Conservation (phyloP, 2,888 invertebrate species). For the Oscheius sp. region DNA sequence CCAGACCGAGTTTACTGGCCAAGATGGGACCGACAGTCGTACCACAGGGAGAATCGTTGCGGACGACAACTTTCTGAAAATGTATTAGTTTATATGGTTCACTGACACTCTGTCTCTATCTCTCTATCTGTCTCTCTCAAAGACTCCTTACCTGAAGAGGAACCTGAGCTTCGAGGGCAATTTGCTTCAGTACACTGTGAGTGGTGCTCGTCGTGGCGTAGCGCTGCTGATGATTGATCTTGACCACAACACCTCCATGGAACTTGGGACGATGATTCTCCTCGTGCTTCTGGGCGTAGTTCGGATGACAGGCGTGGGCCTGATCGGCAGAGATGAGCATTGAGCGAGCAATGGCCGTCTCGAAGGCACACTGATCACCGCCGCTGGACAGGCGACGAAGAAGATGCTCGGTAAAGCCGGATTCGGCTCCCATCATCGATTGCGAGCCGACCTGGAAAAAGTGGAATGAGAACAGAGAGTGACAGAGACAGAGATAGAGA, state of each 20-base stretch:
- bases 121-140: not conserved
- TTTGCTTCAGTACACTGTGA: slow-evolving; percentile 75
- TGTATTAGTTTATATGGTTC: not conserved
- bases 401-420: slow-evolving; percentile 75
- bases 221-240: slow-evolving; percentile 76
- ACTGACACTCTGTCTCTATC: not conserved
- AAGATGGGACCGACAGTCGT: slow-evolving; percentile 77
- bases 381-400: slow-evolving; percentile 72
- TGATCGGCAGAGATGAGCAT: slow-evolving; percentile 75
- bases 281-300: slow-evolving; percentile 75
- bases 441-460: slow-evolving; percentile 75
- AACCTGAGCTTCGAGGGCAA: slow-evolving; percentile 74
- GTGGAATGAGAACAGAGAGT: slow-evolving; percentile 2
- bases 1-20: slow-evolving; percentile 76
- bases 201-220: slow-evolving; percentile 77
- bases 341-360: slow-evolving; percentile 75
- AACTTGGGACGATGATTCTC: slow-evolving; percentile 68
- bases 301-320: slow-evolving; percentile 75
- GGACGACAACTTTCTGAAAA: slow-evolving; percentile 76
- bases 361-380: slow-evolving; percentile 56
- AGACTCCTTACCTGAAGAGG: slow-evolving; percentile 74
- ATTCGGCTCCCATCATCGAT: slow-evolving; percentile 76
- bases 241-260: slow-evolving; percentile 69
- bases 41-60: slow-evolving; percentile 77
- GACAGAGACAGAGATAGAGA: not conserved